A percentile compares a stretch with the other conserved stretches of the same genome.
Evolutionary conservation across 2,113 vertebrate species (phyloP).

Genomic region (Pelobates fuscus): DNA sequence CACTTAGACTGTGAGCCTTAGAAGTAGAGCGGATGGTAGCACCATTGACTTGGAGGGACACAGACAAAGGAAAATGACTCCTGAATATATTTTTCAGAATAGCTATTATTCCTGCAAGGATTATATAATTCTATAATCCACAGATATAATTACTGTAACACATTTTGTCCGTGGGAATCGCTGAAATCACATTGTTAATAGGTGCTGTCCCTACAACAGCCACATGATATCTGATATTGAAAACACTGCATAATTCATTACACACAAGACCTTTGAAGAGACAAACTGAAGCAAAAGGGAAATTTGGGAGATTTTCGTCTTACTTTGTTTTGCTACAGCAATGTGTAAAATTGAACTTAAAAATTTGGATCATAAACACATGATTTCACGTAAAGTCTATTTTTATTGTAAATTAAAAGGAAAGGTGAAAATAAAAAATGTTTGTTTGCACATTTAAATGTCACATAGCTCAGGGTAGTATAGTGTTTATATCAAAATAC

Average conservation of each 20-base stretch:
- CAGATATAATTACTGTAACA: background rate
- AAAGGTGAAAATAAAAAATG: background rate
- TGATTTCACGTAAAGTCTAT: background rate
- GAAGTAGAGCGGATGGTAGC: no score
- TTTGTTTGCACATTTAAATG: no score
- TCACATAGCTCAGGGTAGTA: no score
- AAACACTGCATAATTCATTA: constrained; percentile 8
- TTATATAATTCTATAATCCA: background rate
- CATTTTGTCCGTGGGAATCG: background rate
- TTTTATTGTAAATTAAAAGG: background rate
- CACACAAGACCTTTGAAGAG: constrained; percentile 15
- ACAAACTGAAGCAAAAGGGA: constrained; percentile 28
- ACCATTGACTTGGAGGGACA: no score
- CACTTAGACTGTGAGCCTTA: no score
- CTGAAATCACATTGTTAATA: constrained; percentile 2
- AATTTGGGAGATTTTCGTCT: constrained; percentile 11
- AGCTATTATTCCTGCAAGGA: background rate
- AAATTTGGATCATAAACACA: background rate
- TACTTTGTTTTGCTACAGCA: constrained; percentile 18
- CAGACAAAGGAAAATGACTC: no score
- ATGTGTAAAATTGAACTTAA: background rate
- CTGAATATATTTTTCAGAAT: no score
- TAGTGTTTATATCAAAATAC: no score
- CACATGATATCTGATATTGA: background rate
- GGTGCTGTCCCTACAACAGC: constrained; percentile 26